Conservation (phyloP, 1,140 invertebrate genomes). For the Alviniconcha marisindica region DNA sequence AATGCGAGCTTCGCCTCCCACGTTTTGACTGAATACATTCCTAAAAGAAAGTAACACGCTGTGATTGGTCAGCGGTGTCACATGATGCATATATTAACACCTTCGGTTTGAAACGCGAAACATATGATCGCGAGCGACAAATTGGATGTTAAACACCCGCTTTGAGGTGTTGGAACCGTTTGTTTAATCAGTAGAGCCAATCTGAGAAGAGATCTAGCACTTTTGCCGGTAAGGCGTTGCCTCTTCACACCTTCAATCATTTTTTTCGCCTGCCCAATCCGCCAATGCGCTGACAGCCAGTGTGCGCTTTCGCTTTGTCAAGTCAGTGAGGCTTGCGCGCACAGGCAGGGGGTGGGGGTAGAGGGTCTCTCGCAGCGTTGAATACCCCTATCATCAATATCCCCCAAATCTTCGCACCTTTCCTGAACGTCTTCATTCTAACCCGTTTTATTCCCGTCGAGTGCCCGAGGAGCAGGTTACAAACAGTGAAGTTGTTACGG, state of each 20-base stretch:
- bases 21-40: constrained; percentile 61
- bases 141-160: constrained; percentile 47
- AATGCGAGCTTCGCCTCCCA: constrained; percentile 57
- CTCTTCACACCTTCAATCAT: constrained; percentile 42
- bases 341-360: not conserved
- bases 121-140: constrained; percentile 51
- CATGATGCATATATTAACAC: constrained; percentile 65
- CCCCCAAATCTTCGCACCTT: too few species aligned
- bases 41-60: constrained; percentile 45
- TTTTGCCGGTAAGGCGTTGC: constrained; percentile 35
- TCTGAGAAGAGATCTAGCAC: constrained; percentile 28
- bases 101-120: constrained; percentile 58
- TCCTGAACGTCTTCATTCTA: too few species aligned
- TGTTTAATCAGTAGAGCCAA: constrained; percentile 48
- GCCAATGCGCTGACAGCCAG: constrained; percentile 7
- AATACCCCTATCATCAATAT: too few species aligned
- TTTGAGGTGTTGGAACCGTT: constrained; percentile 41
- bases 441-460: too few species aligned
- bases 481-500: too few species aligned
- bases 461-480: too few species aligned
- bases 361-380: not conserved
- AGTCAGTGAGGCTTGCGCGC: not conserved
- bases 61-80: constrained; percentile 57
- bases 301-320: constrained; percentile 17
- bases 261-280: constrained; percentile 12